Evolutionary conservation across 2,888 invertebrate species (phyloP), one percentile per base, ranked within the genome.

Genomic region (Plemyria rubiginata): DNA sequence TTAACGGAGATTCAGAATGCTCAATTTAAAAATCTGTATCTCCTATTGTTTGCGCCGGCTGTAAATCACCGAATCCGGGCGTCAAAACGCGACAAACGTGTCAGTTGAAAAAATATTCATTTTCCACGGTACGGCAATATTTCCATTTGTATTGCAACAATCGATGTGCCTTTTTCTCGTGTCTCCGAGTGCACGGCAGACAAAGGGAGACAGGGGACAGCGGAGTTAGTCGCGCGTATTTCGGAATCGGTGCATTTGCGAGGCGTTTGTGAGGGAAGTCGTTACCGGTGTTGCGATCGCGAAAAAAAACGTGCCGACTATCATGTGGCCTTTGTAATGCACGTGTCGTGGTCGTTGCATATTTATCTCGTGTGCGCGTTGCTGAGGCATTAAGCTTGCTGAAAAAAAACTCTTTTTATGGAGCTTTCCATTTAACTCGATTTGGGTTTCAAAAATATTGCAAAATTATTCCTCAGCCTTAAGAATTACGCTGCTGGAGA

Each of bases 81-180:
- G 56, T 65, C 66, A 65, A 62, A 73, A 77, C 70, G 74, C 74
- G 70, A 74, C 75, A 76, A 69, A 79, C 75, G 75, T 76, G 65
- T 78, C 76, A 74, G 76, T 71, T 75, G 77, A 79, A 77, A 81
- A 84, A 83, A 82, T 81, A 82, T 85, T 80, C 81, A 83, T 82
- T 85, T 87, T 87, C 83, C 81, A 77, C 76, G 65, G 69, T 53
- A 59, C 73, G 70, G 78, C 79, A 82, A 84, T 83, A 83, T 86
- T 87, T 84, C 82, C 82, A 85, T 84, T 86, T 85, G 85, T 82
- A 84, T 85, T 79, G 77, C 80, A 81, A 85, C 86, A 87, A 87
- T 87, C 80, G 84, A 73, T 68, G 79, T 76, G 75, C 79, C 79
- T 85, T 86, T 84, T 79, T 76, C 75, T 77, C 78, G 77, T 80